phyloP scores from a whole-genome alignment of 2,113 vertebrate species.

The Eonycteris spelaea region DNA sequence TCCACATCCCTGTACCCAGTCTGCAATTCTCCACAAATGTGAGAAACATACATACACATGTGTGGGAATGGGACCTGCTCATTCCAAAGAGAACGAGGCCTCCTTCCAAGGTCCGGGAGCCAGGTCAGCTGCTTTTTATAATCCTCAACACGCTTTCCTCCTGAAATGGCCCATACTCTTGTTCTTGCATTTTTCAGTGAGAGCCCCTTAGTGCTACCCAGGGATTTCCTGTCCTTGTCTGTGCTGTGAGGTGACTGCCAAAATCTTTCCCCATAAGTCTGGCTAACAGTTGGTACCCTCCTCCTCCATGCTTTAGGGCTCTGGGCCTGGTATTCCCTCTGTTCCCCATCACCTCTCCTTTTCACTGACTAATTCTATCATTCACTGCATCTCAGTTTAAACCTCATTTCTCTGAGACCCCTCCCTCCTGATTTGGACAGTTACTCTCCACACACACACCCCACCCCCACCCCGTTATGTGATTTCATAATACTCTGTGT shows the following conservation, averaged over 20 bases:
- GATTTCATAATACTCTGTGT: neutral
- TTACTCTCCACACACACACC: neutral
- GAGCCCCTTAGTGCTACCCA: too few species aligned
- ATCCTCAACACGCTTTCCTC: neutral
- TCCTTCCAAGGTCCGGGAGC: neutral
- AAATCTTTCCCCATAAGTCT: neutral
- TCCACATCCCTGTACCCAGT: neutral
- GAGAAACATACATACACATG: neutral
- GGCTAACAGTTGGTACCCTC: neutral
- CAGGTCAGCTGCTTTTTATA: neutral
- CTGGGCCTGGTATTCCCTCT: neutral
- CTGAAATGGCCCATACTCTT: neutral
- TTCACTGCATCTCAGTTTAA: neutral
- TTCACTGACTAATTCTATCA: neutral
- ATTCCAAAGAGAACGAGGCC: neutral
- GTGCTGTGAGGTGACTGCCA: neutral
- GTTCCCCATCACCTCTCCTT: neutral
- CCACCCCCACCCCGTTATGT: accelerated
- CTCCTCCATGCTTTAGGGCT: neutral
- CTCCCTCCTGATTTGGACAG: neutral
- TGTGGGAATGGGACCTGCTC: neutral
- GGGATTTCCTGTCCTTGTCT: neutral
- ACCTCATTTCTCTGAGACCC: neutral
- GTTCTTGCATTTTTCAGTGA: neutral
- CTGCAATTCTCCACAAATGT: neutral